Conservation (phyloP, 2,113 vertebrate species). For the Ceratotherium simum region DNA sequence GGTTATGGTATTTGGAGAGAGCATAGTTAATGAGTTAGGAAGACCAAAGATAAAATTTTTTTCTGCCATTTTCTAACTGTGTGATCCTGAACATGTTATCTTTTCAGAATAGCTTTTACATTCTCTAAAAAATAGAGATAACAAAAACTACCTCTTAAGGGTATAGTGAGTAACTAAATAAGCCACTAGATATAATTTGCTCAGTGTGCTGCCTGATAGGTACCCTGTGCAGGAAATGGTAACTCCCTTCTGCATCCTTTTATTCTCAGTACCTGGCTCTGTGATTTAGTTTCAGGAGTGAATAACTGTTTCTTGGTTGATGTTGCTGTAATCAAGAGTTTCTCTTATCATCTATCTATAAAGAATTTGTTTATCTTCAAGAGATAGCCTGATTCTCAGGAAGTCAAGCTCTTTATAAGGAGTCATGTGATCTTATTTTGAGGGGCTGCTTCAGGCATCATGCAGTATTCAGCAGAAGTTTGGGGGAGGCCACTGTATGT, state of each 20-base stretch:
- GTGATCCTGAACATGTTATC: background rate
- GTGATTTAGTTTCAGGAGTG: background rate
- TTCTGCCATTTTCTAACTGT: background rate
- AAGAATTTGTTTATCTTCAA: background rate
- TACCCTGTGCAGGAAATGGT: no score
- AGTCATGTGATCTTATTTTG: background rate
- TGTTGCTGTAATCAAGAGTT: background rate
- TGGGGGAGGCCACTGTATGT: background rate
- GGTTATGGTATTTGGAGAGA: background rate
- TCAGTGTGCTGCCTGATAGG: background rate
- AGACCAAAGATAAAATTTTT: background rate
- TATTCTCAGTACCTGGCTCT: background rate
- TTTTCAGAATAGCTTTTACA: slow-evolving; percentile 1
- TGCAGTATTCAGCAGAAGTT: background rate
- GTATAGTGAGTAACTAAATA: background rate
- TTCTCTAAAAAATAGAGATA: background rate
- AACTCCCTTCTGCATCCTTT: no score
- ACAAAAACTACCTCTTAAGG: background rate
- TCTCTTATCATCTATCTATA: background rate
- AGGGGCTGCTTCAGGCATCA: background rate
- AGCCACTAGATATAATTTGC: background rate
- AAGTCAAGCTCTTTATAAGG: background rate
- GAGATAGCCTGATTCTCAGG: background rate
- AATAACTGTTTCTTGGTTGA: background rate
- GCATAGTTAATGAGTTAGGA: background rate